Percentiles rank a stretch among this genome's conserved stretches.
These are phyloP conservation scores for Drosophila barbarae DNA, from an alignment of 2,888 invertebrate species.

Conservation along the genomic window DNA sequence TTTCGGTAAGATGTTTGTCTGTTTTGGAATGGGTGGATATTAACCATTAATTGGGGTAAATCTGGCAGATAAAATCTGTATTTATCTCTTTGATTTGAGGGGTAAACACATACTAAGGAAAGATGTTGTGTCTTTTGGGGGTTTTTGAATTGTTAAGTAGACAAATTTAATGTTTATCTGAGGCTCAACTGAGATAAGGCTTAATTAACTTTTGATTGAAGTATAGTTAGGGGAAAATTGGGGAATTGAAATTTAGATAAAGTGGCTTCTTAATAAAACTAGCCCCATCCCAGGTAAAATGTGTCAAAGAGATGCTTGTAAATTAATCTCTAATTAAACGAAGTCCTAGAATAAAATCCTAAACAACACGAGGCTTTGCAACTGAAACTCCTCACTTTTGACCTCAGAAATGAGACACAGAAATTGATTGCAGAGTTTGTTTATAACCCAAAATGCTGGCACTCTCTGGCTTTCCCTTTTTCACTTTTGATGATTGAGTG, in stretches of 20 bases:
- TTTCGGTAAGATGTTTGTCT: conserved; percentile 7
- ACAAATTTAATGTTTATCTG: not conserved
- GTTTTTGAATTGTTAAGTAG: not conserved
- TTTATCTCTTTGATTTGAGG: not conserved
- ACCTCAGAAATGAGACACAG: not conserved
- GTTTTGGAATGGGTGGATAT: not conserved
- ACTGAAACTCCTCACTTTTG: not conserved
- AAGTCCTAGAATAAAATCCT: not conserved
- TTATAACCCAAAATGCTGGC: not conserved
- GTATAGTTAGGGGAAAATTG: too few relatives aligned
- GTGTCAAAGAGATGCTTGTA: not conserved
- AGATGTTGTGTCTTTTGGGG: not conserved
- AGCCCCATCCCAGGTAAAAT: not conserved
- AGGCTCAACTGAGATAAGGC: too few relatives aligned
- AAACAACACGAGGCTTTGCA: not conserved
- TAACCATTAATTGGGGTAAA: conserved; percentile 17
- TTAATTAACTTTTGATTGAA: not conserved
- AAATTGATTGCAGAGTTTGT: not conserved
- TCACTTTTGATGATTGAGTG: conserved; percentile 32
- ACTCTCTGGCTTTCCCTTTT: not conserved
- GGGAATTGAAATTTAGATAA: too few relatives aligned
- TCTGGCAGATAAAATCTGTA: conserved; percentile 1
- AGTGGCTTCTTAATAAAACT: too few relatives aligned
- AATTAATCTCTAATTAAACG: not conserved
- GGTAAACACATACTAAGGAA: not conserved